These are phyloP conservation scores for Coracopsis vasa DNA, from an alignment of 2,113 vertebrate genomes.

Conservation along the genomic window DNA sequence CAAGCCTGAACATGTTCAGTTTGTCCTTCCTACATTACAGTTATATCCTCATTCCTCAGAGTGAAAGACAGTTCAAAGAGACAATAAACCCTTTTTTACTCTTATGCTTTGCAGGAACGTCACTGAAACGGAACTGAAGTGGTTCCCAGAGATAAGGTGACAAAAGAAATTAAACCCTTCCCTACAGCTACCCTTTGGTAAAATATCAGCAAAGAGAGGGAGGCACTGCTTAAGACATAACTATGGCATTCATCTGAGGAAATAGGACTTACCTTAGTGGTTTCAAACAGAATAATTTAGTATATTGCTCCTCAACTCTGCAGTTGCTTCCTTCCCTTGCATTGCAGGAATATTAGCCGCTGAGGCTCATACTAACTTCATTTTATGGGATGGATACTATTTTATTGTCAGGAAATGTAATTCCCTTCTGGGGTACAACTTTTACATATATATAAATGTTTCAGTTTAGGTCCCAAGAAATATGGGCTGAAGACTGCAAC, in stretches of 20 bases:
- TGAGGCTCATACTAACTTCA: not conserved
- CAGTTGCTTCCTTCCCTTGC: not conserved
- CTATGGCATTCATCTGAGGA: not conserved
- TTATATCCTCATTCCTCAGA: slow-evolving; percentile 61
- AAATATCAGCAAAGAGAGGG: not conserved
- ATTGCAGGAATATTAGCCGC: not conserved
- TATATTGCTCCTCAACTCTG: not conserved
- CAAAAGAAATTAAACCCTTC: slow-evolving; percentile 29
- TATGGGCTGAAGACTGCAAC: not conserved
- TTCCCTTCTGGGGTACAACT: not conserved
- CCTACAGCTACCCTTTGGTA: not conserved
- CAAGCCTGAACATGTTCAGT: slow-evolving; percentile 55
- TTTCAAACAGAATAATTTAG: not conserved
- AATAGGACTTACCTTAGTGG: not conserved
- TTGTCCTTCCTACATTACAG: slow-evolving; percentile 14
- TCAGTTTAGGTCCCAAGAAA: not conserved
- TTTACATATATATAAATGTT: not conserved
- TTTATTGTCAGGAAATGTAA: not conserved
- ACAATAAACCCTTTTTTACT: slow-evolving; percentile 52
- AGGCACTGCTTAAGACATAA: not conserved
- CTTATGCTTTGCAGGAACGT: not conserved
- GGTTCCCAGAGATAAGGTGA: slow-evolving; percentile 50
- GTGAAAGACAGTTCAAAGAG: slow-evolving; percentile 55
- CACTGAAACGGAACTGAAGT: slow-evolving; percentile 32
- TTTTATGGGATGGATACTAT: not conserved